Conservation (phyloP, 2,113 vertebrate genomes). For the Notarius quadriscutis region DNA sequence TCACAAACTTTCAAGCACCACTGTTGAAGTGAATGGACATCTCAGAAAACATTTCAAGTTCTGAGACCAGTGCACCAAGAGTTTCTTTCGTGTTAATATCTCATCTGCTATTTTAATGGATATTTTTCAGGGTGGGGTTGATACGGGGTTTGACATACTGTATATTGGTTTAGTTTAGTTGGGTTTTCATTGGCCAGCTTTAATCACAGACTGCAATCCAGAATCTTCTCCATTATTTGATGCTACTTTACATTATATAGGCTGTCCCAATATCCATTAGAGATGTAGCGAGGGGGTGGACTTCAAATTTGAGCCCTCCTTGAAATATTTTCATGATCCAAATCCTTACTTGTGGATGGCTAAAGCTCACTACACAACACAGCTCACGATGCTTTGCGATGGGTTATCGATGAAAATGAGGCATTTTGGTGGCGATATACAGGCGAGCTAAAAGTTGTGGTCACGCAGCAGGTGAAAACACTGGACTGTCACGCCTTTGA, state of each 20-base stretch:
- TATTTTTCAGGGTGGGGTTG: not conserved
- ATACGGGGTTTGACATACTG: not conserved
- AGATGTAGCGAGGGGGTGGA: not conserved
- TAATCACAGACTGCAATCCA: not conserved
- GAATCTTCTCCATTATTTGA: not conserved
- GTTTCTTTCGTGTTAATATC: not conserved
- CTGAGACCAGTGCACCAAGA: not conserved
- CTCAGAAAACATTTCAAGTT: not conserved
- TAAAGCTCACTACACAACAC: not conserved
- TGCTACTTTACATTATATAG: not conserved
- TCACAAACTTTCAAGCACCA: too few relatives aligned
- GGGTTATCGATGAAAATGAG: too few relatives aligned
- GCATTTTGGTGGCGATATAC: too few relatives aligned
- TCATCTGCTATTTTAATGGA: not conserved
- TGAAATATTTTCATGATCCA: not conserved
- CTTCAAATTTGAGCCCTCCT: not conserved
- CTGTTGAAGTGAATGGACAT: not conserved
- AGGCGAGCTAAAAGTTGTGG: too few relatives aligned
- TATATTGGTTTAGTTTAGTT: not conserved
- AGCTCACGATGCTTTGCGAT: too few relatives aligned
- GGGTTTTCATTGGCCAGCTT: not conserved
- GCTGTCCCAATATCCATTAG: not conserved
- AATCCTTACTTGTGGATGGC: not conserved
- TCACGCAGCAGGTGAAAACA: too few relatives aligned
- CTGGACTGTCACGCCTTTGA: too few relatives aligned